phyloP scores from a whole-genome alignment of 2,888 invertebrate genomes.

The Macaria liturata region DNA sequence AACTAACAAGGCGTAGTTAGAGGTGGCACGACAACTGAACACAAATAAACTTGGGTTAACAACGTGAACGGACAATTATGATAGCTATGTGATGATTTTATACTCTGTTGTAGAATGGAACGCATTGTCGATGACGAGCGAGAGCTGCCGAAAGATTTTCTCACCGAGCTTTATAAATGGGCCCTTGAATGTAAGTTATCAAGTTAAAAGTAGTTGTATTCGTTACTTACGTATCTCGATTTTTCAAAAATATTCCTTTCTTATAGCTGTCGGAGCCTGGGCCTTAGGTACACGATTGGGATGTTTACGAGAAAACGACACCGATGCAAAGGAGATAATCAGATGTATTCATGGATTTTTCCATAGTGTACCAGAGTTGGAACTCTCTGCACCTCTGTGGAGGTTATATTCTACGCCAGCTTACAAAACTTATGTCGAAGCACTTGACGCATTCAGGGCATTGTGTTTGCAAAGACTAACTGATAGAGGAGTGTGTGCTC shows the following conservation, averaged over 20 bases:
- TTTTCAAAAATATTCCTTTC: conserved; percentile 6
- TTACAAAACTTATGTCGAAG: conserved; percentile 87
- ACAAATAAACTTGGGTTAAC: conserved; percentile 26
- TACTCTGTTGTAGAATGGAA: conserved; percentile 84
- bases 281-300: conserved; percentile 92
- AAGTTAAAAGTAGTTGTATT: conserved; percentile 37
- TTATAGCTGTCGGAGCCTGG: conserved; percentile 90
- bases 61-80: conserved; percentile 27
- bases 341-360: conserved; percentile 90
- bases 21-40: conserved; percentile 19
- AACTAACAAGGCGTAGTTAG: conserved; percentile 25
- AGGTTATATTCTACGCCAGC: conserved; percentile 87
- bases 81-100: conserved; percentile 31
- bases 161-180: conserved; percentile 90
- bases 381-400: conserved; percentile 90
- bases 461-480: conserved; percentile 72
- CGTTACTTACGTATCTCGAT: conserved; percentile 17
- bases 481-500: conserved; percentile 72
- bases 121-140: conserved; percentile 80
- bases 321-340: conserved; percentile 90
- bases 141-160: conserved; percentile 87
- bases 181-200: conserved; percentile 89
- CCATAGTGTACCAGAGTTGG: conserved; percentile 89
- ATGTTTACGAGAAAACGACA: conserved; percentile 87
- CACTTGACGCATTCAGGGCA: conserved; percentile 88